phyloP scores from a whole-genome alignment of 2,888 invertebrate species.

The Pilophorus perplexus region DNA sequence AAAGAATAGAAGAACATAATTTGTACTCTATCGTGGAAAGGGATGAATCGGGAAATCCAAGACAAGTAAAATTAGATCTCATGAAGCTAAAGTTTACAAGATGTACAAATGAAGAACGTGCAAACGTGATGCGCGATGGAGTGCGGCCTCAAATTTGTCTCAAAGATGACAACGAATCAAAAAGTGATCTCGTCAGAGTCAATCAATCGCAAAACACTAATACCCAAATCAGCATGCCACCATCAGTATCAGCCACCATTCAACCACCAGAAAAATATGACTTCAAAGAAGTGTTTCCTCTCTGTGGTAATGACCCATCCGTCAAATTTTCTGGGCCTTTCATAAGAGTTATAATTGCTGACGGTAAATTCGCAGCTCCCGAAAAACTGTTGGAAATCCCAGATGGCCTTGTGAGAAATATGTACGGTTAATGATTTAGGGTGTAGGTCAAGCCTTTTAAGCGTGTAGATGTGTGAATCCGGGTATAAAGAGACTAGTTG shows the following conservation, averaged over 20 bases:
- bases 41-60: too few relatives aligned
- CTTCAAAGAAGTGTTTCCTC: conserved; percentile 64
- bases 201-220: too few relatives aligned
- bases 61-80: neutral
- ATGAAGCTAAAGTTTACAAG: neutral
- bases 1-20: neutral
- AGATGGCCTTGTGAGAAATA: too few relatives aligned
- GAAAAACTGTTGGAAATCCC: conserved; percentile 19
- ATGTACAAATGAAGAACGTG: neutral
- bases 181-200: too few relatives aligned
- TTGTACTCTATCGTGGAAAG: too few relatives aligned
- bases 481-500: too few relatives aligned
- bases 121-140: neutral
- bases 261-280: conserved; percentile 54
- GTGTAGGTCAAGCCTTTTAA: too few relatives aligned
- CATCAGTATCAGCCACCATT: neutral
- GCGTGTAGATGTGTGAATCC: too few relatives aligned
- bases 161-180: neutral
- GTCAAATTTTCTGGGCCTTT: conserved; percentile 54
- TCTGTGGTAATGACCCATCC: conserved; percentile 77
- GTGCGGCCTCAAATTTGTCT: neutral
- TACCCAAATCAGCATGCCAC: neutral
- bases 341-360: conserved; percentile 14
- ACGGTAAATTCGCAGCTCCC: conserved; percentile 16
- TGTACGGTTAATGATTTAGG: too few relatives aligned